These are phyloP conservation scores for Fragum whitleyi DNA, from an alignment of 2,888 invertebrate species.

Conservation along the genomic window DNA sequence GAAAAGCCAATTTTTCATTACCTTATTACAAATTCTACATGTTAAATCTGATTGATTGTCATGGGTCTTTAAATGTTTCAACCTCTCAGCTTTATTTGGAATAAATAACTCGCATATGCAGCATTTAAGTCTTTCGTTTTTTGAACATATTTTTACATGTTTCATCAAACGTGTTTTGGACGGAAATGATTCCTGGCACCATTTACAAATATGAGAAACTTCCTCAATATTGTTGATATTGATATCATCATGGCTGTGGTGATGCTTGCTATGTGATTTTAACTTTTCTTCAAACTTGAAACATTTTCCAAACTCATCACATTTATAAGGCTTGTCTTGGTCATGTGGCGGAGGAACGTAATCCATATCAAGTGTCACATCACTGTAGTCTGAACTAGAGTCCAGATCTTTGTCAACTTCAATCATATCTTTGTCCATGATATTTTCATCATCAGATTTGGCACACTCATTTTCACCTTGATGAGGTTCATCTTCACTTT, in stretches of 20 bases:
- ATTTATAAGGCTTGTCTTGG: not conserved
- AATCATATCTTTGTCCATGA: not conserved
- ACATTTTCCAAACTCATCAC: conserved; percentile 27
- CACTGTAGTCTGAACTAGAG: not conserved
- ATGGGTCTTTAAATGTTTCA: conserved; percentile 39
- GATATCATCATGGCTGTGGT: not conserved
- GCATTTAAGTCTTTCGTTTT: conserved; percentile 41
- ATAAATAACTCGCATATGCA: conserved; percentile 38
- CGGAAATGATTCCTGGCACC: conserved; percentile 34
- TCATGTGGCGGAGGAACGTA: not conserved
- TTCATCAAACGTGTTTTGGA: not conserved
- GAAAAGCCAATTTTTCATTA: conserved; percentile 2
- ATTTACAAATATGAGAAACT: conserved; percentile 35
- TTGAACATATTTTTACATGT: conserved; percentile 40
- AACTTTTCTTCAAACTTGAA: conserved; percentile 16
- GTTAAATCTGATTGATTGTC: conserved; percentile 36
- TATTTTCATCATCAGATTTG: not conserved
- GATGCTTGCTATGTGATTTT: conserved; percentile 3
- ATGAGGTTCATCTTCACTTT: too few relatives aligned
- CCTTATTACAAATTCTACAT: conserved; percentile 41
- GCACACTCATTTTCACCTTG: not conserved
- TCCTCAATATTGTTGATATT: not conserved
- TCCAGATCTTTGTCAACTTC: not conserved
- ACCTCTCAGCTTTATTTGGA: not conserved
- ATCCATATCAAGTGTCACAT: not conserved